Conservation (phyloP, 1,140 invertebrate species). For the Saccostrea glomerata region DNA sequence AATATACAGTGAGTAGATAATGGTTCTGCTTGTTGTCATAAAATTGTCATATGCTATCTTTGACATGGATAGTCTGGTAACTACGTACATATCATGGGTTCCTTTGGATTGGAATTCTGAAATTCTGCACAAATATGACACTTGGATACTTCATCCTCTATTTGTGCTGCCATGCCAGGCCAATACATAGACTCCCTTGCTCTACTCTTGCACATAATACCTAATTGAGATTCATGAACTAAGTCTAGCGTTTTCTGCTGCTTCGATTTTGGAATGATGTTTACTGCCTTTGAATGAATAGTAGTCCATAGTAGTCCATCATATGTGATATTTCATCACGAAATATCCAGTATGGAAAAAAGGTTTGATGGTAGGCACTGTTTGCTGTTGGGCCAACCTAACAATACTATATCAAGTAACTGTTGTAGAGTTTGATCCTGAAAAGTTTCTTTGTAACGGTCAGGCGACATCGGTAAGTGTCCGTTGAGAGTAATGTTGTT, state of each 20-base stretch:
- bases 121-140: constrained; percentile 14
- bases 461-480: not conserved
- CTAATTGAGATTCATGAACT: constrained; percentile 52
- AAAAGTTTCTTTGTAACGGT: not conserved
- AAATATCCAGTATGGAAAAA: not conserved
- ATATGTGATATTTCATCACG: not conserved
- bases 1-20: constrained; percentile 47
- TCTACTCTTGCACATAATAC: constrained; percentile 48
- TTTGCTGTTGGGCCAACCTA: constrained; percentile 43
- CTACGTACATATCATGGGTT: constrained; percentile 17
- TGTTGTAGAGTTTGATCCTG: not conserved
- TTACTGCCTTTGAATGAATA: constrained; percentile 53
- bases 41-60: constrained; percentile 30
- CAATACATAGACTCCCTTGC: constrained; percentile 43
- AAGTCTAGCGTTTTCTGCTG: too few relatives aligned
- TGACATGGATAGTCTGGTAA: constrained; percentile 19
- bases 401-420: not conserved
- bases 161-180: too few relatives aligned
- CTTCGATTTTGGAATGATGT: too few relatives aligned
- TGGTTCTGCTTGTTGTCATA: not conserved
- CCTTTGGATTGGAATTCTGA: constrained; percentile 33
- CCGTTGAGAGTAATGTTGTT: not conserved
- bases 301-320: constrained; percentile 36
- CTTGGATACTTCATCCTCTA: constrained; percentile 4
- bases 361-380: not conserved